A percentile compares a stretch with the other conserved stretches of the same genome.
Evolutionary conservation across 2,888 invertebrate genomes (phyloP).

Genomic region (Pimpla rufipes): DNA sequence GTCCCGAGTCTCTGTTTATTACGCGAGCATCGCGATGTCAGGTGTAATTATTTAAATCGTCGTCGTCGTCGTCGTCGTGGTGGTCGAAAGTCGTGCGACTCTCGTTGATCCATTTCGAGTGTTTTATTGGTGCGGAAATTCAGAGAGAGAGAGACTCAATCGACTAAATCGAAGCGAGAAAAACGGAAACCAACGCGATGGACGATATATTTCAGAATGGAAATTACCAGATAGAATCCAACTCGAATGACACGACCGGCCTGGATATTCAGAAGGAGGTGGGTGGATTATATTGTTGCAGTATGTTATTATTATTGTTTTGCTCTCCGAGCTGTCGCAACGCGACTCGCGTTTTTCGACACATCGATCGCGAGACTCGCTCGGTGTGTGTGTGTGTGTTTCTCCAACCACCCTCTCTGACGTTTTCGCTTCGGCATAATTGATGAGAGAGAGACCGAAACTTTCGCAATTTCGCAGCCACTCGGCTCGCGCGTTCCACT

Average conservation of each 20-base stretch:
- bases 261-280: constrained; percentile 81
- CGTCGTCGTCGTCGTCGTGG: not conserved
- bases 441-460: not conserved
- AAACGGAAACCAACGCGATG: constrained; percentile 73
- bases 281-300: constrained; percentile 38
- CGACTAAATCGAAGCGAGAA: not conserved
- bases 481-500: not conserved
- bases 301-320: no score
- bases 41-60: constrained; percentile 31
- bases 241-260: constrained; percentile 76
- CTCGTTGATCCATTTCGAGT: not conserved
- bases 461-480: not conserved
- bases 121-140: not conserved
- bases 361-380: constrained; percentile 29
- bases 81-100: not conserved
- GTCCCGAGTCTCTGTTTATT: constrained; percentile 32
- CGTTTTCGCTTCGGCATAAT: not conserved
- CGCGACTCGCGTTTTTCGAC: not conserved
- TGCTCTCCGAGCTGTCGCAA: no score
- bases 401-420: not conserved
- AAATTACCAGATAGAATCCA: constrained; percentile 78
- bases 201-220: constrained; percentile 82
- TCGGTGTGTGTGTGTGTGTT: no score
- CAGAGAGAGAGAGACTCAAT: not conserved
- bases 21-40: constrained; percentile 43